phyloP scores from a whole-genome alignment of 2,797 vertebrate genomes.

The Cottoperca gobio region DNA sequence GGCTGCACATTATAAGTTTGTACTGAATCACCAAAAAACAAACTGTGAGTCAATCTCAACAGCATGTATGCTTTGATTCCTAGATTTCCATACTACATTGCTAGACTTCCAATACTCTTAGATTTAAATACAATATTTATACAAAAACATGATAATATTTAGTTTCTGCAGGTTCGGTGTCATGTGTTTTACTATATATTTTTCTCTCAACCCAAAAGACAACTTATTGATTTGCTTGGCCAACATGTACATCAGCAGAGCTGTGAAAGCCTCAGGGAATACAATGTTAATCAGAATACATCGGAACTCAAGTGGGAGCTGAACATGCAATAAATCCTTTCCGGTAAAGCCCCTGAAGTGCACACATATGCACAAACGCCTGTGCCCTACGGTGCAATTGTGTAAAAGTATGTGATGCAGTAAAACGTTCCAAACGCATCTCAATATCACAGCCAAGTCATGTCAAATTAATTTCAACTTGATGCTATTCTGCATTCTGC shows the following conservation, averaged over 20 bases:
- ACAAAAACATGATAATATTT: neutral
- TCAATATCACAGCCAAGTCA: neutral
- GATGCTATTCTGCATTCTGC: neutral
- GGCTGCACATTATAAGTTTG: neutral
- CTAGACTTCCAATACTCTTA: too few species aligned
- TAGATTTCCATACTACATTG: neutral
- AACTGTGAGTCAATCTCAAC: neutral
- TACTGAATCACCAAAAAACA: neutral
- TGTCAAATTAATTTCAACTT: neutral
- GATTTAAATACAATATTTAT: neutral
- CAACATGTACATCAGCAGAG: conserved; percentile 39
- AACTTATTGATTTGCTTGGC: conserved; percentile 35
- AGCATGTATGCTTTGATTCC: neutral
- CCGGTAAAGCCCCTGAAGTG: conserved; percentile 8
- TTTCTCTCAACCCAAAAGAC: conserved; percentile 18
- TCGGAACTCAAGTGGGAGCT: conserved; percentile 37
- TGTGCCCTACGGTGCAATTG: neutral
- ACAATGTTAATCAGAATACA: conserved; percentile 41
- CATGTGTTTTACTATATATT: conserved; percentile 5
- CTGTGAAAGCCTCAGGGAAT: conserved; percentile 30
- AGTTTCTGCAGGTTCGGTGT: conserved; percentile 5
- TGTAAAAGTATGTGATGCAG: neutral
- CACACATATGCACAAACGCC: conserved; percentile 31
- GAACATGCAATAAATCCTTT: conserved; percentile 53
- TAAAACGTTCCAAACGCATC: neutral